These are phyloP conservation scores for Meloe dianella DNA, from an alignment of 2,888 invertebrate genomes.

Conservation along the genomic window DNA sequence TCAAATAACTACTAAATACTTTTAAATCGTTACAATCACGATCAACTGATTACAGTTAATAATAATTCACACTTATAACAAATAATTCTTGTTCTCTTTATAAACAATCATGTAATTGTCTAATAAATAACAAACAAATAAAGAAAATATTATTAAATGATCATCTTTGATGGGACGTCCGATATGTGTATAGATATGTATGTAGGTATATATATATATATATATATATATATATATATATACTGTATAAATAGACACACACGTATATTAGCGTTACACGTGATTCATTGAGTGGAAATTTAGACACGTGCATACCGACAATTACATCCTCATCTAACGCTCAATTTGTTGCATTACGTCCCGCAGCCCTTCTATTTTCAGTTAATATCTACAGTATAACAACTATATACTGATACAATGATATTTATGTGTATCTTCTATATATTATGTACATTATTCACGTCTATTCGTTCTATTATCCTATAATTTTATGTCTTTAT, in stretches of 20 bases:
- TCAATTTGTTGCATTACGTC: constrained; percentile 16
- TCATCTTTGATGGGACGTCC: not conserved
- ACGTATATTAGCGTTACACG: not conserved
- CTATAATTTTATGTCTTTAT: not conserved
- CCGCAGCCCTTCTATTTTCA: not conserved
- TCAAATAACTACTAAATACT: constrained; percentile 20
- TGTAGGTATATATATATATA: too few relatives aligned
- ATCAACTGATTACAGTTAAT: constrained; percentile 19
- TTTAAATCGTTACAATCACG: constrained; percentile 21
- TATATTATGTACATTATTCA: too few relatives aligned
- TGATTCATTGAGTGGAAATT: constrained; percentile 18
- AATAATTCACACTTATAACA: not conserved
- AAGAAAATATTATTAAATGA: not conserved
- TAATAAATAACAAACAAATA: too few relatives aligned
- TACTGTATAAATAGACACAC: not conserved
- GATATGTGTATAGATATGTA: too few relatives aligned
- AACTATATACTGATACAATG: not conserved
- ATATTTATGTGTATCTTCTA: not conserved
- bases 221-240: not conserved
- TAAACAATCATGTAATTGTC: not conserved
- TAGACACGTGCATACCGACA: constrained; percentile 17
- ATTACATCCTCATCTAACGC: constrained; percentile 19
- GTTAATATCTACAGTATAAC: constrained; percentile 1
- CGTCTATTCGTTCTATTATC: too few relatives aligned
- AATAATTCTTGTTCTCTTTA: not conserved